Evolutionary conservation across 2,113 vertebrate genomes (phyloP), one percentile per base, ranked within the genome.

Genomic region (Choloepus hoffmanni): DNA sequence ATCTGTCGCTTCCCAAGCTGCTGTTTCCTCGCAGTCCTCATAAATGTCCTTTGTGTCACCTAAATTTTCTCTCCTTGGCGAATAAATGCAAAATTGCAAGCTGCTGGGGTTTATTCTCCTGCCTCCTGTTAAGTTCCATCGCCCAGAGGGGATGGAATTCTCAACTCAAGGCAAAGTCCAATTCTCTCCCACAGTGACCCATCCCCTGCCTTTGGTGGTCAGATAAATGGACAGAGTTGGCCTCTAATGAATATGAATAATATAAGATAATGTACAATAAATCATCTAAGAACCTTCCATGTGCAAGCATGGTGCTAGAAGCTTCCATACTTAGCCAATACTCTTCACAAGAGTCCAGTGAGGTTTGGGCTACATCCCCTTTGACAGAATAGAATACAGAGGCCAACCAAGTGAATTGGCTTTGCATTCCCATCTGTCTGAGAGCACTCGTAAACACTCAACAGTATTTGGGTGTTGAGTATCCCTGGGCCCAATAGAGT

Each of bases 1-100:
- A 68, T 96, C 90, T 94, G 84, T 92, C 95, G 65, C 68, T 88
- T 91, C 78, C 95, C 72, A 74, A 93, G 87, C 78, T 91, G 92
- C n/a, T 48, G 73, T 77, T 85, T 94, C 89, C 88, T 48, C 67
- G 76, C 36, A 95, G 92, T 33, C 72, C 76, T 92, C 85, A 83
- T 94, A 94, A 93, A 92, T 73, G 90, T 96, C 82, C 48, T 82
- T 79, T 78, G 58, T 94, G 92, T 74, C 85, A 91, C 85, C 92
- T 96, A 90, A 95, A 76, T 97, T 97, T 85, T 95, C 77, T 76
- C 50, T 88, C 76, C 43, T 82, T 90, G 78, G 70, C 5, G 6
- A 83, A 45, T 26, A 83, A 94, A 36, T 1, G 26, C 21, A 82
- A 95, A 84, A 92, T 14, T 23, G 21, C 81, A 88, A 94, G 82